Conservation (phyloP, 2,113 vertebrate species). For the Misgurnus mizolepis region DNA sequence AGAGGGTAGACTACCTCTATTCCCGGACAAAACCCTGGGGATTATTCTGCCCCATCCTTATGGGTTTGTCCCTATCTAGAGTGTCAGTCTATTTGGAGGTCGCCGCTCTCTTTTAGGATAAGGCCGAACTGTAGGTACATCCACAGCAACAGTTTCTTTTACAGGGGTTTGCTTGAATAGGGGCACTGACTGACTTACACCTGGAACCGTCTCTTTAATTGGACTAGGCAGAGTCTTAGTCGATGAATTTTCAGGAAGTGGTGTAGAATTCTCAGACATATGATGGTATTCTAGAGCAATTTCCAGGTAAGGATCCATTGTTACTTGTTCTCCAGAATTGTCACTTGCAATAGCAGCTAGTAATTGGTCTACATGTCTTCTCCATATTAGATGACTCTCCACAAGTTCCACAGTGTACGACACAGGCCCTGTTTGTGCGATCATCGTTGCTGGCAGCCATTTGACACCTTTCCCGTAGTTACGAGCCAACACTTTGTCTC, state of each 20-base stretch:
- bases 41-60: not conserved
- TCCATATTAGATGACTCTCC: slow-evolving; percentile 34
- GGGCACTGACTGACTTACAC: not conserved
- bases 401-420: slow-evolving; percentile 35
- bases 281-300: not conserved
- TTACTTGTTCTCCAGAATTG: not conserved
- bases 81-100: not conserved
- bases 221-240: not conserved
- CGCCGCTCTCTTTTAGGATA: not conserved
- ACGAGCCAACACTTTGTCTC: slow-evolving; percentile 22
- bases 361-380: slow-evolving; percentile 37
- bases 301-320: not conserved
- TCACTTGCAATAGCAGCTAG: not conserved
- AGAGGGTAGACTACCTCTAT: slow-evolving; percentile 11
- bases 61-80: not conserved
- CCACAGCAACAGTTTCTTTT: not conserved
- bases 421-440: slow-evolving; percentile 41
- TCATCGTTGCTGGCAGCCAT: slow-evolving; percentile 22
- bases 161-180: not conserved
- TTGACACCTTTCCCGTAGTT: slow-evolving; percentile 15
- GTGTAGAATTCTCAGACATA: not conserved
- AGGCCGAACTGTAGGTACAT: not conserved
- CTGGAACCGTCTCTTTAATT: not conserved
- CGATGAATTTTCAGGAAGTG: not conserved
- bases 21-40: not conserved